Evolutionary conservation across 1,140 invertebrate species (phyloP), one percentile per base, ranked within the genome.

Genomic region (Pseudachorutes palmiensis): DNA sequence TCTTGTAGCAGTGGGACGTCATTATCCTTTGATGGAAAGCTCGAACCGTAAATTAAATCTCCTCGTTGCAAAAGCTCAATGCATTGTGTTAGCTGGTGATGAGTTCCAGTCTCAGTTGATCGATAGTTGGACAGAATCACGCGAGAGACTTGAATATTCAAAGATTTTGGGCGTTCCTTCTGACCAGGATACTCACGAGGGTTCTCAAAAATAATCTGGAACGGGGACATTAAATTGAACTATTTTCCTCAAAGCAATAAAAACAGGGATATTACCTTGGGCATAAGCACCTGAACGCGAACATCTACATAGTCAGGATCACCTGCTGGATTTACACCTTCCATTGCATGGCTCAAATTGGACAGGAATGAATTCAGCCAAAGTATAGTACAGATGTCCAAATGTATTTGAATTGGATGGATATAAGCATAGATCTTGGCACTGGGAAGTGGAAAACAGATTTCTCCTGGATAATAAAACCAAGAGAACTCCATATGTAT

Each of bases 381-480:
- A 26, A 97, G 79, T 68, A 92, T 82, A 30, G 91, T 95, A 64
- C 87, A 82, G 58, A 88, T 80, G 78, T 97, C 94, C 71, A 97
- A 86, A 68, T 85, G 85, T 32, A 97, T 77, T 76, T 90, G 86
- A 45, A 97, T 81, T 0, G 94, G 94, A 80, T 93, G 94, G 16
- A 96, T 76, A 76, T 95, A 88, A 2, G 91, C 85, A 79, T 91
- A 97, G 75, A 96, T 84, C 78, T 96, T 96, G 33, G 93, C 89
- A 58, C 91, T 86, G 24, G 95, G 95, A 64, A 96, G 92, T 82
- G 94, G 94, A 83, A 94, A 96, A 70, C 88, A 87, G 51, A 91
- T 86, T 75, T 94, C 92, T 58, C 91, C 92, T 14, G 94, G 93
- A 81, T 97, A 98, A 78, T 96, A 98, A 80, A 95, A 99, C 75